Percentiles rank a stretch among this genome's conserved stretches.
phyloP scores from a whole-genome alignment of 2,113 vertebrate species.

The Tenebrosternarchus preto region DNA sequence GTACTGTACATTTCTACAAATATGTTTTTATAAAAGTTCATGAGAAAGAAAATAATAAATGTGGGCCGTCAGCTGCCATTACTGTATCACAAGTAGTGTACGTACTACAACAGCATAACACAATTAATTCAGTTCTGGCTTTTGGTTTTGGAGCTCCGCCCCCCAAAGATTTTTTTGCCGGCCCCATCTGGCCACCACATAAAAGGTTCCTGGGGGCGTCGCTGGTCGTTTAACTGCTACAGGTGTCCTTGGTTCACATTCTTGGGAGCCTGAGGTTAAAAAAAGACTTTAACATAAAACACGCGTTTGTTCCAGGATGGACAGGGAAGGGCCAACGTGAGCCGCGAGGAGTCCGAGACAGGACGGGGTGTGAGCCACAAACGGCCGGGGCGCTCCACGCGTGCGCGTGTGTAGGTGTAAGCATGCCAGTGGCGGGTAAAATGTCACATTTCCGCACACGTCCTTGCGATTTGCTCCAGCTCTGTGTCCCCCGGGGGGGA shows the following conservation, averaged over 20 bases:
- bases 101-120: too few relatives aligned
- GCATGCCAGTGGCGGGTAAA: constrained; percentile 55
- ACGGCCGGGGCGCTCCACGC: neutral
- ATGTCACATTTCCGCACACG: constrained; percentile 48
- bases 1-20: too few relatives aligned
- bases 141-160: too few relatives aligned
- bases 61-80: too few relatives aligned
- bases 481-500: constrained; percentile 47
- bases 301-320: constrained; percentile 6
- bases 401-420: constrained; percentile 2
- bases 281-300: neutral
- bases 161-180: too few relatives aligned
- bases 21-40: too few relatives aligned
- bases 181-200: too few relatives aligned
- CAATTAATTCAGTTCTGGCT: too few relatives aligned
- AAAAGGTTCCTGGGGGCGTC: too few relatives aligned
- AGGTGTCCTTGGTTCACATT: neutral
- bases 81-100: too few relatives aligned
- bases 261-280: neutral
- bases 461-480: constrained; percentile 52
- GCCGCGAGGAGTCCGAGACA: neutral
- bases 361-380: constrained; percentile 22
- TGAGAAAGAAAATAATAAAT: too few relatives aligned
- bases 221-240: too few relatives aligned
- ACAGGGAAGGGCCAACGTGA: constrained; percentile 38